Conservation (phyloP, 1,140 invertebrate species). For the Telenomus remus region DNA sequence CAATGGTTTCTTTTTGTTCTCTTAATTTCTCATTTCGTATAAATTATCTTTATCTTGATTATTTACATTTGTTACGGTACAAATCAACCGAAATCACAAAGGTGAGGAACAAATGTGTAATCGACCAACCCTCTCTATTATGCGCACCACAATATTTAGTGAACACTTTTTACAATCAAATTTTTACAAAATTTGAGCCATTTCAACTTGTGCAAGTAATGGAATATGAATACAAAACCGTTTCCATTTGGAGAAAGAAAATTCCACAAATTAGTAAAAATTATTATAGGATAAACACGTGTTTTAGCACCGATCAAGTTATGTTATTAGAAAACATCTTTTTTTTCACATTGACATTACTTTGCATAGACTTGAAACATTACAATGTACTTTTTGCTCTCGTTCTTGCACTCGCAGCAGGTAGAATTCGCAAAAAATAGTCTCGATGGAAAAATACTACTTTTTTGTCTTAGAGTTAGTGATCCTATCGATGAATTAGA, state of each 20-base stretch:
- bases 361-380: slow-evolving; percentile 11
- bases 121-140: slow-evolving; percentile 15
- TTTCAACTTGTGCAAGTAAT: slow-evolving; percentile 44
- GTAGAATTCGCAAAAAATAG: slow-evolving; percentile 57
- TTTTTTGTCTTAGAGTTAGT: slow-evolving; percentile 36
- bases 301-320: not conserved
- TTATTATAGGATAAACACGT: not conserved
- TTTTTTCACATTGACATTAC: slow-evolving; percentile 22
- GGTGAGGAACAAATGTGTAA: slow-evolving; percentile 39
- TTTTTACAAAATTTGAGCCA: slow-evolving; percentile 52
- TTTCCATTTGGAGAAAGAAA: not conserved
- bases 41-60: slow-evolving; percentile 34
- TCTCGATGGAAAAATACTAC: slow-evolving; percentile 60
- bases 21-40: slow-evolving; percentile 27
- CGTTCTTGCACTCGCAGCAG: slow-evolving; percentile 26
- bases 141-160: not conserved
- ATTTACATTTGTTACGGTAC: slow-evolving; percentile 26
- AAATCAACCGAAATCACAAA: slow-evolving; percentile 9
- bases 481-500: slow-evolving; percentile 38
- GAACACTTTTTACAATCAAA: slow-evolving; percentile 20
- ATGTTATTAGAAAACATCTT: not conserved
- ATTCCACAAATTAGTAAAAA: not conserved
- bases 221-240: slow-evolving; percentile 18
- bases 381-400: slow-evolving; percentile 9
- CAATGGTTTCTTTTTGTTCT: no score